Percentiles rank a stretch among this genome's conserved stretches.
Evolutionary conservation across 2,797 vertebrate genomes (phyloP).

Genomic region (Neopelma chrysocephalum): DNA sequence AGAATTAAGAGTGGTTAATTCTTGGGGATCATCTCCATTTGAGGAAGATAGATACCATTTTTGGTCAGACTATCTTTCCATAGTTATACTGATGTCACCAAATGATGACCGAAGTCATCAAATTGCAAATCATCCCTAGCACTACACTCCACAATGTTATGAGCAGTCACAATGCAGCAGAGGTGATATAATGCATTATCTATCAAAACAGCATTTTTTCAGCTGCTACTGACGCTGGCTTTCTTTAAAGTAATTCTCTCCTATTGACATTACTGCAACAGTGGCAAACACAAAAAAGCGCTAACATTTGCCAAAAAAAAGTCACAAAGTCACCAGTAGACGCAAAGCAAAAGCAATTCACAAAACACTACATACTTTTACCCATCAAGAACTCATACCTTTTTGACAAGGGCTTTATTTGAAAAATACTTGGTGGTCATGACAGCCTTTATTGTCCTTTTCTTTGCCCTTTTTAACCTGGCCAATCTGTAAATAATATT

Average conservation of each 20-base stretch:
- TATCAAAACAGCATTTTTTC: not conserved
- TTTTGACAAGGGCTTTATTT: not conserved
- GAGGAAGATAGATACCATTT: not conserved
- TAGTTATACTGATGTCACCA: too few relatives aligned
- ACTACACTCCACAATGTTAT: too few relatives aligned
- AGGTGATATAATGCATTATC: not conserved
- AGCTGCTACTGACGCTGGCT: not conserved
- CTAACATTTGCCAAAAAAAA: not conserved
- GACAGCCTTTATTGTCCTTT: not conserved
- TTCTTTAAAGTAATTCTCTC: not conserved
- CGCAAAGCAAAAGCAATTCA: not conserved
- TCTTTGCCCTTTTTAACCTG: not conserved
- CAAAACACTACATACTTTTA: not conserved
- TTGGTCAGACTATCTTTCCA: not conserved
- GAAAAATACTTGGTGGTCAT: not conserved
- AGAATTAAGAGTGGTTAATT: not conserved
- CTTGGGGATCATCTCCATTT: not conserved
- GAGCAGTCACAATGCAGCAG: not conserved
- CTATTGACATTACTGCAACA: not conserved
- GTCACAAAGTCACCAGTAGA: not conserved
- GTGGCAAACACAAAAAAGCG: not conserved
- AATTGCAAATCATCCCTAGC: not conserved
- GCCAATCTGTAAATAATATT: not conserved
- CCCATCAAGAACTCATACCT: rapidly evolving
- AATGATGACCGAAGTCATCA: not conserved